phyloP scores from a whole-genome alignment of 1,140 invertebrate genomes.

The Phymastichus coffea region DNA sequence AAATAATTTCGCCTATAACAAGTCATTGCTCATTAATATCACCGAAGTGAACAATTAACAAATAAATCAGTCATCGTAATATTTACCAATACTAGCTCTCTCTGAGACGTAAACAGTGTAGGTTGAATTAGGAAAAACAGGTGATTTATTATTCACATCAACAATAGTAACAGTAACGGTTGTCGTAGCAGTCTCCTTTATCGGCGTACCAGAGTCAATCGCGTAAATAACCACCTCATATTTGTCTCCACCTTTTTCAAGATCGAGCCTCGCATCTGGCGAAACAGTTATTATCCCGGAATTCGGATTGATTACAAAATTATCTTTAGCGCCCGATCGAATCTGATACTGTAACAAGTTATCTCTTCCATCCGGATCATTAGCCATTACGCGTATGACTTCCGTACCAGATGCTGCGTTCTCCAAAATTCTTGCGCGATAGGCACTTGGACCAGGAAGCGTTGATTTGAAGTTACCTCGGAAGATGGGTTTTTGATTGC shows the following conservation, averaged over 20 bases:
- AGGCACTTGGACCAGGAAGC: conserved; percentile 63
- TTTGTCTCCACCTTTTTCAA: conserved; percentile 64
- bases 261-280: conserved; percentile 70
- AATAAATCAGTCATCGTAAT: neutral
- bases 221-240: conserved; percentile 74
- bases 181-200: conserved; percentile 74
- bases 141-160: conserved; percentile 83
- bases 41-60: neutral
- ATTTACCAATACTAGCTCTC: conserved; percentile 62
- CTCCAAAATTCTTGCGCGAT: conserved; percentile 70
- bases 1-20: conserved; percentile 57
- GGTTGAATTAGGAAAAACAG: conserved; percentile 67
- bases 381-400: conserved; percentile 69
- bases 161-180: conserved; percentile 71
- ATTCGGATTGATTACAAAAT: conserved; percentile 74
- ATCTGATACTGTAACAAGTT: conserved; percentile 72
- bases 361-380: conserved; percentile 76
- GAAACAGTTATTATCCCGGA: conserved; percentile 74
- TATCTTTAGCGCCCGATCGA: conserved; percentile 72
- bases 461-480: conserved; percentile 66
- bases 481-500: conserved; percentile 76
- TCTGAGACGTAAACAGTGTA: conserved; percentile 73
- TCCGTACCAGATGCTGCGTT: conserved; percentile 68
- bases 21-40: too few species aligned
- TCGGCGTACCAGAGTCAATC: conserved; percentile 70